Evolutionary conservation across 2,113 vertebrate species (phyloP), one percentile per base, ranked within the genome.

Genomic region (Bungarus multicinctus): DNA sequence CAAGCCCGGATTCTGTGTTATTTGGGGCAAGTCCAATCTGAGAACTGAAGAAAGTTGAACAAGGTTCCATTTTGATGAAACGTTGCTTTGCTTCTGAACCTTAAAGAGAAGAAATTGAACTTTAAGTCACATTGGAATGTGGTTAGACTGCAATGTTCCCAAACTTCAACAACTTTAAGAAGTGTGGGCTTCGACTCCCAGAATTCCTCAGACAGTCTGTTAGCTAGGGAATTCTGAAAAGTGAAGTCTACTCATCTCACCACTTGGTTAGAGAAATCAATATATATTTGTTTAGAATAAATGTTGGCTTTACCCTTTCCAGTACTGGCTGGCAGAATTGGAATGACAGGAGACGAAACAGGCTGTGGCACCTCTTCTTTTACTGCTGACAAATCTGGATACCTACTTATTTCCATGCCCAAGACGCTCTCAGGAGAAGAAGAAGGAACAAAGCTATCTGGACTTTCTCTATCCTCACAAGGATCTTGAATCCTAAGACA

Each of bases 361-460:
- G 99, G 99, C 1, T 99, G 99, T 0, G 97, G 98, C 1, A 97
- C 98, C 96, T 99, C 99, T 96, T 99, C 98, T 54, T 99, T 99
- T 89, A 99, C 98, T 50, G 98, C 94, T 0, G 99, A 99, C 94
- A 99, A 95, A 96, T 99, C 98, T 0, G 99, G 99, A 93, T 98
- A 99, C 43, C 99, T 97, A 96, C 98, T 98, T 91, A 99, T 97
- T 96, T 99, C 99, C 94, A 97, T 94, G 87, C 99, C 99, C 12
- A 98, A 97, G 92, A 99, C 98, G 0, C 99, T 99, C 96, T 99
- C 99, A 0, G 99, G 99, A 93, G 99, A 99, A 1, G 99, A 99
- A 0, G 99, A 99, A 4, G 99, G 99, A 57, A 99, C 98, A 81
- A 98, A 99, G 94, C 99, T 97, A 89, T 99, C 99, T 0, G 99